These are phyloP conservation scores for Spicauda simplicius DNA, from an alignment of 2,888 invertebrate genomes.

Conservation along the genomic window DNA sequence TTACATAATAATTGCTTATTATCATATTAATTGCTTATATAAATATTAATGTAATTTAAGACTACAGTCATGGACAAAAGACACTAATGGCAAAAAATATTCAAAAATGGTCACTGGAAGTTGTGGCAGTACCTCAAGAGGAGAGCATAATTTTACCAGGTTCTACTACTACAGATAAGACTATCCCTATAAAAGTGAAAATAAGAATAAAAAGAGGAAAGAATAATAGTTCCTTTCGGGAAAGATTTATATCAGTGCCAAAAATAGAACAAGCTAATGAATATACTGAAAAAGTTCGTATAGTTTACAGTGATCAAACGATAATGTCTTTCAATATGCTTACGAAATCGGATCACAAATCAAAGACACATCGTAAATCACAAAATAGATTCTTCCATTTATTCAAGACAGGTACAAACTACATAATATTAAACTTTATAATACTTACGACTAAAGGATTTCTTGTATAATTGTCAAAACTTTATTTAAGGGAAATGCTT, in stretches of 20 bases:
- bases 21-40: no score
- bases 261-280: conserved; percentile 46
- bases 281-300: conserved; percentile 53
- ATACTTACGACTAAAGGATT: background rate
- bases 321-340: conserved; percentile 71
- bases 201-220: conserved; percentile 66
- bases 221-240: conserved; percentile 44
- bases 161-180: conserved; percentile 46
- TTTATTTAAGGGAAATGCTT: conserved; percentile 60
- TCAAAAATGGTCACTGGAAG: conserved; percentile 64
- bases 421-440: background rate
- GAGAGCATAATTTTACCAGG: conserved; percentile 43
- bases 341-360: conserved; percentile 58
- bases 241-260: conserved; percentile 55
- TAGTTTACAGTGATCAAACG: conserved; percentile 69
- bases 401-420: conserved; percentile 50
- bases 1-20: no score
- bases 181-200: conserved; percentile 64
- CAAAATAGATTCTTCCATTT: conserved; percentile 55
- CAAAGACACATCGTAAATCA: conserved; percentile 51
- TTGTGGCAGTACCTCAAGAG: conserved; percentile 61
- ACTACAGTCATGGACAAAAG: conserved; percentile 31
- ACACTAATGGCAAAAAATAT: conserved; percentile 55
- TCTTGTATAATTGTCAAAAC: background rate
- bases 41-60: background rate